Base-by-base conservation (phyloP, 37 sponge, comb jelly and placozoan genomes). In the Tethya wilhelma region DNA sequence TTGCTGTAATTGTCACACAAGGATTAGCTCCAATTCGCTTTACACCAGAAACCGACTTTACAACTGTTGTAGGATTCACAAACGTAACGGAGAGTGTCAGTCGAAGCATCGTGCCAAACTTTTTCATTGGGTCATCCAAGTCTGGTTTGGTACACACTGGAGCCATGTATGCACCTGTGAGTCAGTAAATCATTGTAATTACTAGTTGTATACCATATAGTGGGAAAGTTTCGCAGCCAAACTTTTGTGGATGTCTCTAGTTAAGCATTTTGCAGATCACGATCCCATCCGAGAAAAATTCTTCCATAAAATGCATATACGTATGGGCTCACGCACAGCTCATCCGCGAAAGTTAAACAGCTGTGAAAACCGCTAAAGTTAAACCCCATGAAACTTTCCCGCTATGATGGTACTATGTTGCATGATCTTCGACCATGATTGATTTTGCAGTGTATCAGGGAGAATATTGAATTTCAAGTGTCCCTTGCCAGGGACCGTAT, bases 101-200 rank as follows among this genome's bases (percentile, higher is more conserved):
- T 0, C 42, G 74, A 60, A 59, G 79, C 14, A 84, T 77, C 17
- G 58, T 86, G 1, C 78, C 94, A 38, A 97, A 97, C 85, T 77
- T 94, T 78, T 97, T 94, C 80, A 84, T 92, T 8, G 98, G 98
- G 6, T 83, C 98, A 25, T 77, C 89, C 19, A 84, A 46, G 29
- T 60, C 49, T 23, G 59, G 63, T 43, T 79, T 97, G 39, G 84
- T 97, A 29, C 90, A 87, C n/a, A 77, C 78, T 37, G 95, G 98
- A 12, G 98, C 95, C 14, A 83, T 89, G 77, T 97, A 84, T 38
- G 74, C 92, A 20, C 93, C 95, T 0, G 93, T 91, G 59, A 74
- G 91, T 68, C 6, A 34, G 2, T 49, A 7, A 49, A 58, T 34
- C 38, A 14, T 45, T 72, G 31, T 25, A 45, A 45, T 7, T 36